Base-by-base conservation (phyloP, 2,113 vertebrate species). In the Syngnathus floridae region DNA sequence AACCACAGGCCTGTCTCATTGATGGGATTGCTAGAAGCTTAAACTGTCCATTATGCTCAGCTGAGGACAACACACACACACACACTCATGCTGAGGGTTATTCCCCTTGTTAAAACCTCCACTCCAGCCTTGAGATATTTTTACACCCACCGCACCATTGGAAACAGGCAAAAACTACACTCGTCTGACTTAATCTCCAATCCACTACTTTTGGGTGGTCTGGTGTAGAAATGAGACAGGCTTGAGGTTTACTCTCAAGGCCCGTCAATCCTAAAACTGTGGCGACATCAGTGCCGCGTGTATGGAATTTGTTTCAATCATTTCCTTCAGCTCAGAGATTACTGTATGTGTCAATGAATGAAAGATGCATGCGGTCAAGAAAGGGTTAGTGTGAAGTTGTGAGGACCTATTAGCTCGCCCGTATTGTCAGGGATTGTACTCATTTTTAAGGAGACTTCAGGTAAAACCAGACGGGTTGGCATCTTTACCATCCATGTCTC, bases 51-150 rank as follows among this genome's bases (percentile, higher is more conserved):
- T n/a, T 55, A 65, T 45, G 22, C 59, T 43, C 59, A 43, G 11
- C n/a, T 43, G 21, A 41, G 40, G 19, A 43, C 38, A 61, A 48
- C 67, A 54, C 55, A 49, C 7, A 46, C 64, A 48, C 60, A 61
- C n/a, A 57, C 12, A 11, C 26, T 45, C 9, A 9, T 4, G 57
- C 35, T 58, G 17, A 56, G 46, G 35, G n/a, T 70, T 65, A 56
- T 78, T 76, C 66, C 17, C 31, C 59, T 64, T 57, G 43, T 31
- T 58, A 68, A 64, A 54, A 38, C 35, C 57, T 45, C 60, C 26
- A 31, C 26, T 31, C 26, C 26, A 31, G 26, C 26, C 26, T 82
- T 13, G 26, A 9, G 35, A 7, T 17, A 57, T 17, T 57, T 55
- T 21, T 17, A 31, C 26, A 31, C 17, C n/a, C 48, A 5, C 48